These are phyloP conservation scores for Rynchops niger DNA, from an alignment of 2,113 vertebrate species.

Conservation along the genomic window DNA sequence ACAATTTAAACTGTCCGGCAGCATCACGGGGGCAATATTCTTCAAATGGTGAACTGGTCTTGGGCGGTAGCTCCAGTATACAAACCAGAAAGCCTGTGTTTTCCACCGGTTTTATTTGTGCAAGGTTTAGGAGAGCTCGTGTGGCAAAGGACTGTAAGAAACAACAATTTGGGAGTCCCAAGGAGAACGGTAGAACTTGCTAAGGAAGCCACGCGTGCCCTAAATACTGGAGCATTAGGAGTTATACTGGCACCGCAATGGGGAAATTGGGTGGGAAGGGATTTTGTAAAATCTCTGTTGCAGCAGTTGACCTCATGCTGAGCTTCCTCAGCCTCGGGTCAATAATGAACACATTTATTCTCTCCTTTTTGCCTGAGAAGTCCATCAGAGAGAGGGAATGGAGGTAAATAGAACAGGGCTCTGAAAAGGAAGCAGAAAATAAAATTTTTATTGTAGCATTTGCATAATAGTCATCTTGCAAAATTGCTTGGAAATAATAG, in stretches of 20 bases:
- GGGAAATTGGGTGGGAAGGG: background rate
- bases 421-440: constrained; percentile 43
- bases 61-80: fast-evolving
- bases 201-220: fast-evolving
- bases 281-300: background rate
- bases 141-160: background rate
- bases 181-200: background rate
- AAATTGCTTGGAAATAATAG: constrained; percentile 56
- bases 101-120: background rate
- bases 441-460: constrained; percentile 56
- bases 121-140: background rate
- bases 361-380: constrained; percentile 5
- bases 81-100: background rate
- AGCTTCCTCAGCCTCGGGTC: background rate
- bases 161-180: fast-evolving
- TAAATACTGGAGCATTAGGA: background rate
- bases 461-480: constrained; percentile 51
- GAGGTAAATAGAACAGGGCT: constrained; percentile 32
- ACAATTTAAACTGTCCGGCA: background rate
- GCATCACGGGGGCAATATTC: fast-evolving
- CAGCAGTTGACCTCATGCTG: constrained; percentile 2
- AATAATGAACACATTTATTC: constrained; percentile 24
- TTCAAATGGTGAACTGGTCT: fast-evolving
- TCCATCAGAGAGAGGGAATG: constrained; percentile 25
- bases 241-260: fast-evolving